Conservation (phyloP, 2,113 vertebrate genomes). For the Chroicocephalus ridibundus region DNA sequence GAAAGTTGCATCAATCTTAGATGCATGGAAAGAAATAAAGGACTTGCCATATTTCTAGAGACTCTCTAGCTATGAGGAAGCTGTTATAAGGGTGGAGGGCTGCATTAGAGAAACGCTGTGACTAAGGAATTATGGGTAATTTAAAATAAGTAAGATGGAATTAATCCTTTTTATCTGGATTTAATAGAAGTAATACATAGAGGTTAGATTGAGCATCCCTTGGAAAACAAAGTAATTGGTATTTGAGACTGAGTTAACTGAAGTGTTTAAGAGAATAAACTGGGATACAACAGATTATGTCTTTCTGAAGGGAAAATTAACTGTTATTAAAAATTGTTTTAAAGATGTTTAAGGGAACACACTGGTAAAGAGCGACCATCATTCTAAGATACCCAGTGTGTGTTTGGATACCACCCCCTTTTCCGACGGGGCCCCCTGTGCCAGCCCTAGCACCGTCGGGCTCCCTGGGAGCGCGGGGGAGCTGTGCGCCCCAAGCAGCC, state of each 20-base stretch:
- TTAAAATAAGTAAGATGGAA: background rate
- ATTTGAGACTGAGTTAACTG: background rate
- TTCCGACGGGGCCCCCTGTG: fast-evolving
- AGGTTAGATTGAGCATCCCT: background rate
- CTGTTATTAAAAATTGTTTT: background rate
- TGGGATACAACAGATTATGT: background rate
- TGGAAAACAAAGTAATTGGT: background rate
- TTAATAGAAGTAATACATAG: background rate
- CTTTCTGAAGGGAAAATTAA: background rate
- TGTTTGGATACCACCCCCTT: background rate
- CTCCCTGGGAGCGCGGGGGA: fast-evolving
- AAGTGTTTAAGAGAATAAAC: background rate
- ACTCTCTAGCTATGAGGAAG: background rate
- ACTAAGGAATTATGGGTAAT: background rate
- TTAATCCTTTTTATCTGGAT: background rate
- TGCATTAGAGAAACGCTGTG: background rate
- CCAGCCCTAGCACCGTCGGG: background rate
- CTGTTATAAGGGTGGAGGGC: background rate
- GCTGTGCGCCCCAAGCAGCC: fast-evolving
- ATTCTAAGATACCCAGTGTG: background rate
- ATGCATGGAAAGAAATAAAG: background rate
- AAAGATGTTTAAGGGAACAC: background rate
- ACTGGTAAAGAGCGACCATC: background rate
- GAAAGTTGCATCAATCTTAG: background rate
- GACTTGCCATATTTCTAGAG: fast-evolving